phyloP scores from a whole-genome alignment of 2,113 vertebrate genomes.

The Isurus oxyrinchus region DNA sequence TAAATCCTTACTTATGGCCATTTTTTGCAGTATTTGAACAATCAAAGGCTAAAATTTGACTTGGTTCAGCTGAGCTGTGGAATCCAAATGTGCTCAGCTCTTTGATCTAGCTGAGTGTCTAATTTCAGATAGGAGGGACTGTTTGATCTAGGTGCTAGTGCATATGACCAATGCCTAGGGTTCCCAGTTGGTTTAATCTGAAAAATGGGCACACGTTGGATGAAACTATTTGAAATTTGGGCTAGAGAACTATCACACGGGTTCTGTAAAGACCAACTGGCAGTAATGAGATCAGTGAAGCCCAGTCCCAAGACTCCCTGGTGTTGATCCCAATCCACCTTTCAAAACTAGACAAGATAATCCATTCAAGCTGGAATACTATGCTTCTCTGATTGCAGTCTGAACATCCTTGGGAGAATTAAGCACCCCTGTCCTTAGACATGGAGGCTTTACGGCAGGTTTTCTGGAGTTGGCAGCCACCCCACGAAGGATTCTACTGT shows the following conservation, averaged over 20 bases:
- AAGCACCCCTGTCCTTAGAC: not conserved
- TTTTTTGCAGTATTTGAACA: not conserved
- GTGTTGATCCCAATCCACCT: not conserved
- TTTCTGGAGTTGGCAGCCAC: not conserved
- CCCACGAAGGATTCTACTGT: not conserved
- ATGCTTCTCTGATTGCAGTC: not conserved
- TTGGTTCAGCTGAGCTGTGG: not conserved
- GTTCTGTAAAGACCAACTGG: not conserved
- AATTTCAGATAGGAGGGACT: not conserved
- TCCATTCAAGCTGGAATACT: not conserved
- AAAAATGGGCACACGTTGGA: not conserved
- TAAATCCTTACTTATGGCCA: not conserved
- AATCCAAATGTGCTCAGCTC: not conserved
- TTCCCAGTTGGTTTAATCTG: not conserved
- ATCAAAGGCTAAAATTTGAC: not conserved
- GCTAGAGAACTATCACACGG: not conserved
- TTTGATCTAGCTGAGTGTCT: not conserved
- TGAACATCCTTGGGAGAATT: not conserved
- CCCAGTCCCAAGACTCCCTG: not conserved
- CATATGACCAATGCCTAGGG: not conserved
- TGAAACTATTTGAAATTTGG: not conserved
- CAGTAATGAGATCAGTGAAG: not conserved
- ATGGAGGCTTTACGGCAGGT: not conserved
- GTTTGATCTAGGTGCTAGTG: not conserved
- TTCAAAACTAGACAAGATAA: not conserved